Percentiles rank a stretch among this genome's conserved stretches.
Evolutionary conservation across 37 sponge, comb jelly and placozoan genomes (phyloP).

Genomic region (Cladorhizidae sp.): DNA sequence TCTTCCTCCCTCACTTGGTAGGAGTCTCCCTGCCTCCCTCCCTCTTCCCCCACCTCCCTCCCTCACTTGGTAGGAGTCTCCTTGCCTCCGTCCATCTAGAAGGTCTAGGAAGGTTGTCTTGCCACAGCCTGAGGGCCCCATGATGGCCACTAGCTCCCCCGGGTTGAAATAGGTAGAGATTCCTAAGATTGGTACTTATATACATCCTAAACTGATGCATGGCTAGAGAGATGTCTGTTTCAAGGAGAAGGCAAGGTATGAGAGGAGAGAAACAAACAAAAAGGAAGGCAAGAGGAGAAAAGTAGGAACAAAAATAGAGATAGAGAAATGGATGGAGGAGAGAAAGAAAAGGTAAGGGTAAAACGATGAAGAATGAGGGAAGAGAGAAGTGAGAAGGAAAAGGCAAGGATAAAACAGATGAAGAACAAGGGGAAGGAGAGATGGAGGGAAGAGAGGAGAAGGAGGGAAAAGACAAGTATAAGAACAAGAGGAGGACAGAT

Average conservation of each 20-base stretch:
- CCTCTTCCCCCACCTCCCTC: constrained; percentile 17
- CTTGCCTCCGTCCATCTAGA: constrained; percentile 56
- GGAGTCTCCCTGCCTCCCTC: constrained; percentile 30
- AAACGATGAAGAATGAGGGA: background rate
- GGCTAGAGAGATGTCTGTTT: background rate
- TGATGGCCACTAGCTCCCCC: constrained; percentile 82
- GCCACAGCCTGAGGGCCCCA: constrained; percentile 94
- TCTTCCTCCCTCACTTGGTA: background rate
- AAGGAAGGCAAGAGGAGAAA: too few species aligned
- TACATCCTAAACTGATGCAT: constrained; percentile 35
- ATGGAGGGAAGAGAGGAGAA: background rate
- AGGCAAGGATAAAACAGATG: background rate
- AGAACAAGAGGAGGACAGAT: background rate
- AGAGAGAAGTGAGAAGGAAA: background rate
- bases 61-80: background rate
- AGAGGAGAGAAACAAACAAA: too few species aligned
- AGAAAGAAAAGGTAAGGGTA: background rate
- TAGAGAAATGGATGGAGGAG: background rate
- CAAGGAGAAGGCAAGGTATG: too few species aligned
- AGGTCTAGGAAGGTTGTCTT: constrained; percentile 83
- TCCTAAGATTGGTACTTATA: too few species aligned
- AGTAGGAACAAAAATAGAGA: background rate
- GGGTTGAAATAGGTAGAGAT: constrained; percentile 85
- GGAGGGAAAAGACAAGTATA: background rate
- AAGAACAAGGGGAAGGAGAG: background rate